phyloP scores from a whole-genome alignment of 1,140 invertebrate species.

The Magallana ariakensis region DNA sequence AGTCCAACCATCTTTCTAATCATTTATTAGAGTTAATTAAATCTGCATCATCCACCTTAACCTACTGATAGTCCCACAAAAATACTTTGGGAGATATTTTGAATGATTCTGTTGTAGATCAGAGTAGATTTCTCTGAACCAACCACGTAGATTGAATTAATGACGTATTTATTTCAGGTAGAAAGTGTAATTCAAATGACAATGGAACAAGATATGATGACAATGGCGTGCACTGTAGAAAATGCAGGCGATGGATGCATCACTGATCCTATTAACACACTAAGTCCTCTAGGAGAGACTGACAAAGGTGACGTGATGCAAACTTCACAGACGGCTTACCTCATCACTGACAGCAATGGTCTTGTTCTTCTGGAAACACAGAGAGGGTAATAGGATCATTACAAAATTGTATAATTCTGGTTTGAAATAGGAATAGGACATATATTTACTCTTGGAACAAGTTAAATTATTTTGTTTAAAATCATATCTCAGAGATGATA shows the following conservation, averaged over 20 bases:
- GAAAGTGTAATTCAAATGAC: background rate
- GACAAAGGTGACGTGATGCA: slow-evolving; percentile 24
- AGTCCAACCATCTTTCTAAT: too few relatives aligned
- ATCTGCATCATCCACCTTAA: too few relatives aligned
- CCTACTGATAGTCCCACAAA: too few relatives aligned
- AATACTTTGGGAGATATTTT: background rate
- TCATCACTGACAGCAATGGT: slow-evolving; percentile 22
- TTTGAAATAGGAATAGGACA: too few relatives aligned
- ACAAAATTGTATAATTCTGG: background rate
- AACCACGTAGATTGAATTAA: too few relatives aligned
- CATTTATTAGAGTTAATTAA: too few relatives aligned
- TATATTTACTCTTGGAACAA: too few relatives aligned
- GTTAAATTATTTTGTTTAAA: too few relatives aligned
- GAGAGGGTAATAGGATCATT: slow-evolving; percentile 41
- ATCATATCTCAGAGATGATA: too few relatives aligned
- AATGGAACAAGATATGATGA: slow-evolving; percentile 35
- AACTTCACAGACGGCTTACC: background rate
- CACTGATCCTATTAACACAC: slow-evolving; percentile 12
- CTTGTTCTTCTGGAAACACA: slow-evolving; percentile 49
- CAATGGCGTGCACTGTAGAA: slow-evolving; percentile 26
- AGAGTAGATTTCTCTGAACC: too few relatives aligned
- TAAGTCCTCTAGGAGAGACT: background rate
- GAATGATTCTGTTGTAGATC: background rate
- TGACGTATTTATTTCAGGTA: too few relatives aligned
- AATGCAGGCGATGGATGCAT: slow-evolving; percentile 27